These are phyloP conservation scores for Alectoris magna DNA, from an alignment of 2,797 vertebrate genomes.

Conservation along the genomic window DNA sequence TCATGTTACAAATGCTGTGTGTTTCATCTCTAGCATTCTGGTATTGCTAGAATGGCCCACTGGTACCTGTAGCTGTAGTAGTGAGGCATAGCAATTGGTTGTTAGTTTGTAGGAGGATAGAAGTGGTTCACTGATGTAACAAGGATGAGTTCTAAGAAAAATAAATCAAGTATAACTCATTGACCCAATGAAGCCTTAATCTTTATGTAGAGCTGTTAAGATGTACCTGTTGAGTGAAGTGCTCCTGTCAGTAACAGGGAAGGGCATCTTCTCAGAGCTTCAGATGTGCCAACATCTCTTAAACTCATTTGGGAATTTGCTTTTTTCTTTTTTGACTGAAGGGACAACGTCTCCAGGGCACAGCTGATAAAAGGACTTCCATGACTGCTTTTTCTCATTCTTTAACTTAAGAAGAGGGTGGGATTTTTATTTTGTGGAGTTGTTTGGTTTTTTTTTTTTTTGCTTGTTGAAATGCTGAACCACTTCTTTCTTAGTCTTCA, in stretches of 20 bases:
- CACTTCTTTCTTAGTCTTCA: background rate
- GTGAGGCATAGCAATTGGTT: background rate
- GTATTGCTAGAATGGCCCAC: background rate
- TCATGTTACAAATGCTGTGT: rapidly evolving
- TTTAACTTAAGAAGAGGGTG: background rate
- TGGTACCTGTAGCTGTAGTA: background rate
- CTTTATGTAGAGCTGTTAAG: background rate
- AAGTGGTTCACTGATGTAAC: background rate
- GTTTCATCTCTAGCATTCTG: background rate
- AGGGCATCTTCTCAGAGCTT: background rate
- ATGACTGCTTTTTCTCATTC: background rate
- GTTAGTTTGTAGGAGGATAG: background rate
- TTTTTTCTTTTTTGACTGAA: background rate
- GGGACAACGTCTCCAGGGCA: background rate
- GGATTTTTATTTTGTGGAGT: background rate
- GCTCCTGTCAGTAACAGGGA: background rate
- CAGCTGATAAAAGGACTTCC: background rate
- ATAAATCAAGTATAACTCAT: background rate
- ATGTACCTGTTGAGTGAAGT: background rate
- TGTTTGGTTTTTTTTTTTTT: background rate
- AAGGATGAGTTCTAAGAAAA: constrained; percentile 27
- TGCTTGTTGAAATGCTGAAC: background rate
- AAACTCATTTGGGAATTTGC: background rate
- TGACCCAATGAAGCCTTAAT: constrained; percentile 46
- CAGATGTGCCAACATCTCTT: background rate